A percentile compares a stretch with the other conserved stretches of the same genome.
phyloP scores from a whole-genome alignment of 1,140 invertebrate genomes.

The Pseudobourletiella spinata region DNA sequence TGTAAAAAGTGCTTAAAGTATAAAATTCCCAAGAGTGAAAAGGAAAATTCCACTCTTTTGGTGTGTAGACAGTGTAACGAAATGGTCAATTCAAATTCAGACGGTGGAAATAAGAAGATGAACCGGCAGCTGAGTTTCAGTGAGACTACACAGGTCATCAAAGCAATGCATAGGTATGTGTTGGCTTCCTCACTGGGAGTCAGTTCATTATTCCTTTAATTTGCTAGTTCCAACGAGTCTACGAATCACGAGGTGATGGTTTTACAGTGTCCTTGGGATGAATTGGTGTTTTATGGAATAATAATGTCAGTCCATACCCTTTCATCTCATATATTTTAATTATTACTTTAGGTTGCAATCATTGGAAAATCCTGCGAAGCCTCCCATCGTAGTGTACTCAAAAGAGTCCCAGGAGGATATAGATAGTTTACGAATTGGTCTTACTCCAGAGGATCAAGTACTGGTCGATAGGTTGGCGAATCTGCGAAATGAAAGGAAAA shows the following conservation, averaged over 20 bases:
- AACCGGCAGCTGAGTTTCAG: not conserved
- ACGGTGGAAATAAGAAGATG: not conserved
- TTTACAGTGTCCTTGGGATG: no score
- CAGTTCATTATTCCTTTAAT: not conserved
- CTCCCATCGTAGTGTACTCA: constrained; percentile 46
- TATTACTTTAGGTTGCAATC: constrained; percentile 39
- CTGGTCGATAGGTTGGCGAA: constrained; percentile 52
- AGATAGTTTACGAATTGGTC: constrained; percentile 39
- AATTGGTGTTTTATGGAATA: not conserved
- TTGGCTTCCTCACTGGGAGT: not conserved
- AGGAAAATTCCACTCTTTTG: constrained; percentile 4
- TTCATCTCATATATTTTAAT: constrained; percentile 2
- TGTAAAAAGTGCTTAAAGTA: constrained; percentile 32
- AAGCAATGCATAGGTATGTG: constrained; percentile 18
- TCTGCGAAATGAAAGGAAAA: constrained; percentile 41
- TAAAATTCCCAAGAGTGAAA: not conserved
- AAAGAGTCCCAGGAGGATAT: constrained; percentile 40
- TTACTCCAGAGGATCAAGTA: constrained; percentile 44
- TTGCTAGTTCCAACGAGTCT: not conserved
- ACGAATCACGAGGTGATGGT: no score
- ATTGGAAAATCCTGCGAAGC: constrained; percentile 42
- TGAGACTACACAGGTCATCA: constrained; percentile 12
- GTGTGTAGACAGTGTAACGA: constrained; percentile 20
- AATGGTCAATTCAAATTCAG: not conserved
- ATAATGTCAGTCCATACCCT: not conserved